Conservation (phyloP, 2,797 vertebrate species). For the Lacerta bilineata region DNA sequence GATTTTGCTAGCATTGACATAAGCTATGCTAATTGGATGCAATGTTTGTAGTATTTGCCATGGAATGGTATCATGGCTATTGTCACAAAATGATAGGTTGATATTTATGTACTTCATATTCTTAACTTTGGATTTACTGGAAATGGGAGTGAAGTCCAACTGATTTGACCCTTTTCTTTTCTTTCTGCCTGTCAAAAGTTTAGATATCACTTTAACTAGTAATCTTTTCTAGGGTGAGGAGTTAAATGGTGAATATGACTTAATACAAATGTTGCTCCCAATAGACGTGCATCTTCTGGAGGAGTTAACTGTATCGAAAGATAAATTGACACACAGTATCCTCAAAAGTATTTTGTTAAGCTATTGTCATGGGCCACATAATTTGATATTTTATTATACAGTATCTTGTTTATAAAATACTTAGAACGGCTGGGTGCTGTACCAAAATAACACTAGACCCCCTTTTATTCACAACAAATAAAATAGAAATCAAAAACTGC, state of each 20-base stretch:
- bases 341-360: not conserved
- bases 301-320: not conserved
- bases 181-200: not conserved
- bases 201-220: not conserved
- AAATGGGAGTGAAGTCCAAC: not conserved
- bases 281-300: not conserved
- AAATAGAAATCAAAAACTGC: no score
- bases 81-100: not conserved
- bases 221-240: not conserved
- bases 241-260: not conserved
- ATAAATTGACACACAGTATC: not conserved
- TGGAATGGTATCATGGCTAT: not conserved
- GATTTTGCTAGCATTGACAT: not conserved
- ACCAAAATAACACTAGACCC: not conserved
- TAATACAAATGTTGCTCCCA: not conserved
- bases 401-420: not conserved
- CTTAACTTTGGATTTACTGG: not conserved
- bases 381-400: not conserved
- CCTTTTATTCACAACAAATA: no score
- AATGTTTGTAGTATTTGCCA: not conserved
- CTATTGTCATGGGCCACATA: not conserved
- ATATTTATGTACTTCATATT: not conserved
- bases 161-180: not conserved
- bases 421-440: not conserved
- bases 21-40: not conserved